phyloP scores from a whole-genome alignment of 2,888 invertebrate species.

The Melanargia galathea region DNA sequence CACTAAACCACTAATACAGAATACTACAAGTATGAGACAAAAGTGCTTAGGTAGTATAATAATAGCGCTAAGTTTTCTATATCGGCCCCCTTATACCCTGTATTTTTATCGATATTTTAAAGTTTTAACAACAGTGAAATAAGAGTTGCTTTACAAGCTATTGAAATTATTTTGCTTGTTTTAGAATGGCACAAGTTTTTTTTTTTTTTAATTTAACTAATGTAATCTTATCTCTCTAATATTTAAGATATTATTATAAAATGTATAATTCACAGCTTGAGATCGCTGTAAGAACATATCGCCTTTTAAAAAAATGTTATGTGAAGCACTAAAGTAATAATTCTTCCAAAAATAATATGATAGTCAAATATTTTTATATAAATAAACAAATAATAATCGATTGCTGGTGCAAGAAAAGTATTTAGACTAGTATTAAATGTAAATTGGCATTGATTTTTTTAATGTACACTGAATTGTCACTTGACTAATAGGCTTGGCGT shows the following conservation, averaged over 20 bases:
- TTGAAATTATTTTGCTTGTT: background rate
- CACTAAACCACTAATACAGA: too few species aligned
- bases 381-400: slow-evolving; percentile 31
- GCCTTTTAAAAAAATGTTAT: slow-evolving; percentile 31
- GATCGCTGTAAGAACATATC: slow-evolving; percentile 28
- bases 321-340: slow-evolving; percentile 34
- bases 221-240: slow-evolving; percentile 5
- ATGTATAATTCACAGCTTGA: slow-evolving; percentile 23
- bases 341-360: slow-evolving; percentile 57
- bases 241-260: slow-evolving; percentile 20
- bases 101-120: too few species aligned
- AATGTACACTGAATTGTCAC: slow-evolving; percentile 4
- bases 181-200: background rate
- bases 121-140: too few species aligned
- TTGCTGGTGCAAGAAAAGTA: slow-evolving; percentile 64
- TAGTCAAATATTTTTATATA: slow-evolving; percentile 72
- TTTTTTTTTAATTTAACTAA: background rate
- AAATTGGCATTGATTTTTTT: slow-evolving; percentile 1
- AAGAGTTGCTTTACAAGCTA: background rate
- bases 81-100: too few species aligned
- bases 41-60: too few species aligned
- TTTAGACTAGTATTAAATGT: slow-evolving; percentile 53
- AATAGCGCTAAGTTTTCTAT: too few species aligned
- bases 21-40: too few species aligned
- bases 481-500: background rate